Conservation (phyloP, 2,797 vertebrate species). For the Enteromius trimaculatus region DNA sequence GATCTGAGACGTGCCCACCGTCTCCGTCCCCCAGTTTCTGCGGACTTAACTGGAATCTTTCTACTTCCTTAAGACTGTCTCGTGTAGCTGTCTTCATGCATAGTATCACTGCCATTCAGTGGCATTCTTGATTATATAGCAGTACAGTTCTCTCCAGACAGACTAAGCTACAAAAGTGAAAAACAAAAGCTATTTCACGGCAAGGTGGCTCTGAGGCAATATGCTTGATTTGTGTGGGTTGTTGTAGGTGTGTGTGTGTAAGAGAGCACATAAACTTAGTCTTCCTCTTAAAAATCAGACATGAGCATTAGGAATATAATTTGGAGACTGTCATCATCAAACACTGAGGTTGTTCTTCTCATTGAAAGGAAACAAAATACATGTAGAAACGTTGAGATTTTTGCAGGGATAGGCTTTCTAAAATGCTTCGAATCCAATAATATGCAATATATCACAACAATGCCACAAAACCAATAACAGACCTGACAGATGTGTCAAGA, state of each 20-base stretch:
- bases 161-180: conserved; percentile 15
- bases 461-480: conserved; percentile 46
- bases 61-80: conserved; percentile 18
- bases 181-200: conserved; percentile 49
- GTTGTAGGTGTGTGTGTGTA: conserved; percentile 16
- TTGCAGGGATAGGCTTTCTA: conserved; percentile 7
- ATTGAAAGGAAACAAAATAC: background rate
- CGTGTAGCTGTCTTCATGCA: conserved; percentile 20
- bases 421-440: conserved; percentile 30
- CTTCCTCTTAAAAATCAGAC: conserved; percentile 21
- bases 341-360: conserved; percentile 13
- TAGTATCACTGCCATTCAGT: conserved; percentile 27
- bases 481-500: conserved; percentile 53
- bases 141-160: conserved; percentile 28
- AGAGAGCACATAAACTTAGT: conserved; percentile 2
- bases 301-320: conserved; percentile 6
- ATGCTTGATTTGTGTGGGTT: conserved; percentile 37
- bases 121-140: conserved; percentile 19
- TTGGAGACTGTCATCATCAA: conserved; percentile 33
- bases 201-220: conserved; percentile 45
- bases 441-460: conserved; percentile 23
- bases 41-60: conserved; percentile 5
- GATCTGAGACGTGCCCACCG: conserved; percentile 27
- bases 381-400: conserved; percentile 11
- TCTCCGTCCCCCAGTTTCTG: conserved; percentile 10